phyloP scores from a whole-genome alignment of 2,888 invertebrate species.

The Fragum whitleyi region DNA sequence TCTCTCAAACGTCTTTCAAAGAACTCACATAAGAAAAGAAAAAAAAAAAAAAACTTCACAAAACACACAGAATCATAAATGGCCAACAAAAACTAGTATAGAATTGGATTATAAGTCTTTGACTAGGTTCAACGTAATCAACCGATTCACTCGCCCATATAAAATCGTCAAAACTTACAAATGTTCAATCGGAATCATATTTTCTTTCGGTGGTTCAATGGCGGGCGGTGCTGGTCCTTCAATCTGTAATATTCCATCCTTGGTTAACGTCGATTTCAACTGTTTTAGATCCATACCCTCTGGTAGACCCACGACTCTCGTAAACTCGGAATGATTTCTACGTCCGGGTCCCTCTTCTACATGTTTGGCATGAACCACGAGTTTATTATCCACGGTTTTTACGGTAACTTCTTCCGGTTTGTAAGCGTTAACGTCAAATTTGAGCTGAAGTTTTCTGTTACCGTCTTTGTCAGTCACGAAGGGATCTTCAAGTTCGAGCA shows the following conservation, averaged over 20 bases:
- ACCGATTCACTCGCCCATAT: no score
- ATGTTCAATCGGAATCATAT: not conserved
- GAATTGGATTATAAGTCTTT: no score
- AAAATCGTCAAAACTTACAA: no score
- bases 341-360: not conserved
- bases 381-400: conserved; percentile 1
- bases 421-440: not conserved
- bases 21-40: no score
- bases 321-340: not conserved
- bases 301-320: not conserved
- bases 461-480: not conserved
- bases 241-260: conserved; percentile 2
- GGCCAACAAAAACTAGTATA: no score
- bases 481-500: not conserved
- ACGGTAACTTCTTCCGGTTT: not conserved
- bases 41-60: no score
- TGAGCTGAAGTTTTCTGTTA: not conserved
- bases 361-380: conserved; percentile 1
- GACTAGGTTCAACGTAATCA: no score
- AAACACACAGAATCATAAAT: no score
- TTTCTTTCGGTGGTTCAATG: not conserved
- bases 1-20: no score
- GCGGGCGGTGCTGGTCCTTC: not conserved
- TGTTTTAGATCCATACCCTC: not conserved
- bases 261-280: conserved; percentile 5